These are phyloP conservation scores for Ptychodera flava DNA, from an alignment of 35 echinoderm and acorn worm genomes.

Conservation along the genomic window DNA sequence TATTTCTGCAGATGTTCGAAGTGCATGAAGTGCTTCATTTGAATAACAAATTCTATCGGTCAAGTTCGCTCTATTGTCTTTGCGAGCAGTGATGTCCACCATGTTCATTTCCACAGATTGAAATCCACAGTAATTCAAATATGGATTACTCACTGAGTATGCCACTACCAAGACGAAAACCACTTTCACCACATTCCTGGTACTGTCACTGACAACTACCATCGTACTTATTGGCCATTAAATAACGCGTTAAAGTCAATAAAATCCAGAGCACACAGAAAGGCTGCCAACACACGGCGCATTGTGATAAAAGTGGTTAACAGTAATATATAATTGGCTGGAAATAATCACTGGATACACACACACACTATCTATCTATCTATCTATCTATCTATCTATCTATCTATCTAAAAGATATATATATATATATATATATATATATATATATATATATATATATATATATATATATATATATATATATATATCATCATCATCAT, in stretches of 20 bases:
- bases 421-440: too few species aligned
- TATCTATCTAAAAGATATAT: too few species aligned
- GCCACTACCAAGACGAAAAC: background rate
- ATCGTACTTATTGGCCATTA: background rate
- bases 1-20: background rate
- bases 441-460: too few species aligned
- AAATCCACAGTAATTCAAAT: background rate
- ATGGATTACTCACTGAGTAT: background rate
- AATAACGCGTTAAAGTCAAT: background rate
- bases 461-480: too few species aligned
- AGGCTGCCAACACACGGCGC: background rate
- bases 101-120: background rate
- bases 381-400: too few species aligned
- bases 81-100: background rate
- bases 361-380: too few species aligned
- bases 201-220: background rate
- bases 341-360: too few species aligned
- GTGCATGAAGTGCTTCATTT: background rate
- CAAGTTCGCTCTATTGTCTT: background rate
- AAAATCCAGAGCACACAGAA: background rate
- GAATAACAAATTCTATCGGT: background rate
- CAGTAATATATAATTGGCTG: too few species aligned
- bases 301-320: too few species aligned
- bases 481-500: too few species aligned
- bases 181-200: background rate